Percentiles rank a stretch among this genome's conserved stretches.
Conservation (phyloP, 2,888 invertebrate species). For the Dexiosoma caninum region DNA sequence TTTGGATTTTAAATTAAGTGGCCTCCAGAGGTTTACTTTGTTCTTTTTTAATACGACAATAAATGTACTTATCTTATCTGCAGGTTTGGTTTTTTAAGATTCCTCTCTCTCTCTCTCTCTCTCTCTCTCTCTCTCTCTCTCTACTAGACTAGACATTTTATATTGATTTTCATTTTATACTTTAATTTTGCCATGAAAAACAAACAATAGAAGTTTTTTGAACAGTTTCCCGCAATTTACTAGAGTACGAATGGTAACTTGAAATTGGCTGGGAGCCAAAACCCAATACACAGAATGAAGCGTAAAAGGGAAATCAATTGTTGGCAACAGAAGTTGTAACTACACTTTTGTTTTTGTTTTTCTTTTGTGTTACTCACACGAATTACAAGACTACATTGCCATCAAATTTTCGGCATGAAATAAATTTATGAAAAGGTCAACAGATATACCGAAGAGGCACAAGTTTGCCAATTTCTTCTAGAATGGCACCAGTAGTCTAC, state of each 20-base stretch:
- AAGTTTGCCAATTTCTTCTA: slow-evolving; percentile 1
- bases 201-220: not conserved
- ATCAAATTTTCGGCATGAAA: not conserved
- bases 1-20: not conserved
- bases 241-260: not conserved
- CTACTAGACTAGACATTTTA: slow-evolving; percentile 25
- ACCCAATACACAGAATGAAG: not conserved
- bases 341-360: no score
- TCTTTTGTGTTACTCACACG: no score
- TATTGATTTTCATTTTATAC: slow-evolving; percentile 32
- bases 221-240: not conserved
- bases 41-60: no score
- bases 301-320: slow-evolving; percentile 51
- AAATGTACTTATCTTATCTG: no score
- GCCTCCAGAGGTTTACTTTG: not conserved
- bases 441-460: slow-evolving; percentile 3
- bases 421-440: slow-evolving; percentile 43
- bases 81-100: no score
- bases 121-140: no score
- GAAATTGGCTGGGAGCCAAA: slow-evolving; percentile 51
- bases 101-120: no score
- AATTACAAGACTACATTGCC: not conserved
- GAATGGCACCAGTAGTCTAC: slow-evolving; percentile 46
- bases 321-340: slow-evolving; percentile 37
- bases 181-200: not conserved